Percentiles rank a stretch among this genome's conserved stretches.
phyloP scores from a whole-genome alignment of 2,888 invertebrate genomes.

The Nomada goodeniana region DNA sequence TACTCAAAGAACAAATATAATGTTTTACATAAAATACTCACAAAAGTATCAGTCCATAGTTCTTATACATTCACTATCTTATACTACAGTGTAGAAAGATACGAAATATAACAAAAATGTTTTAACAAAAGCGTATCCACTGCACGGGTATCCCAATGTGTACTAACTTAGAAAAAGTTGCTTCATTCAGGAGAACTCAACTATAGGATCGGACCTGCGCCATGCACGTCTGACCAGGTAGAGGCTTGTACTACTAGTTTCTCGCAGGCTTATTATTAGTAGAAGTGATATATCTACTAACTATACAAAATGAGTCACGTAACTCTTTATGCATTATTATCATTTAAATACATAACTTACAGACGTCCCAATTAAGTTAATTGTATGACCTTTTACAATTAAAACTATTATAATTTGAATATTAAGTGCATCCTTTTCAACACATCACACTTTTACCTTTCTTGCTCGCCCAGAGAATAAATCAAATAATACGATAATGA shows the following conservation, averaged over 20 bases:
- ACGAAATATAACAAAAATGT: conserved; percentile 3
- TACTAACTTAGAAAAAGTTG: conserved; percentile 50
- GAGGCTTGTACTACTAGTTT: conserved; percentile 53
- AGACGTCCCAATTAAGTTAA: too few species aligned
- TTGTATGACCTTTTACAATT: too few species aligned
- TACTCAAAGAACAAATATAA: neutral
- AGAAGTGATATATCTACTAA: conserved; percentile 1
- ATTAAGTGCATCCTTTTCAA: too few species aligned
- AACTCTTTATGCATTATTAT: too few species aligned
- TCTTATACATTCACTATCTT: neutral
- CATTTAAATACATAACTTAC: too few species aligned
- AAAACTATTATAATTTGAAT: too few species aligned
- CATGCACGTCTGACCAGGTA: conserved; percentile 64
- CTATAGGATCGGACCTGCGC: conserved; percentile 57
- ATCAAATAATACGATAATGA: too few species aligned
- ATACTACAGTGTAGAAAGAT: neutral
- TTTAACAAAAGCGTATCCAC: conserved; percentile 16
- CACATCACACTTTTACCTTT: too few species aligned
- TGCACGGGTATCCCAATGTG: conserved; percentile 27
- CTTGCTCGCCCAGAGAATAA: too few species aligned
- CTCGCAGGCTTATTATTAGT: conserved; percentile 1
- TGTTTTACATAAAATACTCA: neutral
- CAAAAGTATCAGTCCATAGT: too few species aligned
- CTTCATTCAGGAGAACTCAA: conserved; percentile 54
- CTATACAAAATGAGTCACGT: too few species aligned